A percentile compares a stretch with the other conserved stretches of the same genome.
Conservation (phyloP, 2,113 vertebrate species). For the Epinephelus cyanopodus region DNA sequence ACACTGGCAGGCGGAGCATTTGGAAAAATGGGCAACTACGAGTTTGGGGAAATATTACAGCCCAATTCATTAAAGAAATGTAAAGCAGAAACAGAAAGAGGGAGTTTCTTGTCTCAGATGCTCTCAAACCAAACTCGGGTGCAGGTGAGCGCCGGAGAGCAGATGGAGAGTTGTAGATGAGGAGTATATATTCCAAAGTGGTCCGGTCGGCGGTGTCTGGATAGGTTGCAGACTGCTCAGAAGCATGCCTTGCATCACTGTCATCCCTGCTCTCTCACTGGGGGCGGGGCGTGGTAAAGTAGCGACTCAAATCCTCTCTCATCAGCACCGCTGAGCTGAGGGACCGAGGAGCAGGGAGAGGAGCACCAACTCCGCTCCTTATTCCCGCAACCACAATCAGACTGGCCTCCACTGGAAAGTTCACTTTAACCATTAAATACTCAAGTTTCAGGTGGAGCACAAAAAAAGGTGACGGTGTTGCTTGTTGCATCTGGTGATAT, state of each 20-base stretch:
- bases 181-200: constrained; percentile 66
- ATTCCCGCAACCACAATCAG: neutral
- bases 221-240: constrained; percentile 63
- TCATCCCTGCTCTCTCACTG: constrained; percentile 58
- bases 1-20: constrained; percentile 56
- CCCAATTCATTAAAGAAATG: constrained; percentile 44
- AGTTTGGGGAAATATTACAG: constrained; percentile 58
- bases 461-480: neutral
- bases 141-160: constrained; percentile 34
- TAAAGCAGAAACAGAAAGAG: constrained; percentile 25
- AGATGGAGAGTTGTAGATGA: constrained; percentile 59
- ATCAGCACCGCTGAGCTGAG: constrained; percentile 80
- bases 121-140: constrained; percentile 30
- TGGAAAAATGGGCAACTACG: constrained; percentile 58
- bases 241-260: constrained; percentile 68
- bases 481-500: neutral
- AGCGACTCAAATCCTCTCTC: constrained; percentile 69
- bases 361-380: constrained; percentile 29
- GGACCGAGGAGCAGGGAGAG: constrained; percentile 14
- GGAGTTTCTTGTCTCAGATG: constrained; percentile 24
- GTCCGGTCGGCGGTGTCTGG: constrained; percentile 64
- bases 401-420: neutral
- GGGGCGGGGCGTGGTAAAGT: constrained; percentile 69
- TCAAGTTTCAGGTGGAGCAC: neutral
- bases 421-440: neutral